Evolutionary conservation across 2,797 vertebrate species (phyloP), one percentile per base, ranked within the genome.

Genomic region (Pagetopsis macropterus): DNA sequence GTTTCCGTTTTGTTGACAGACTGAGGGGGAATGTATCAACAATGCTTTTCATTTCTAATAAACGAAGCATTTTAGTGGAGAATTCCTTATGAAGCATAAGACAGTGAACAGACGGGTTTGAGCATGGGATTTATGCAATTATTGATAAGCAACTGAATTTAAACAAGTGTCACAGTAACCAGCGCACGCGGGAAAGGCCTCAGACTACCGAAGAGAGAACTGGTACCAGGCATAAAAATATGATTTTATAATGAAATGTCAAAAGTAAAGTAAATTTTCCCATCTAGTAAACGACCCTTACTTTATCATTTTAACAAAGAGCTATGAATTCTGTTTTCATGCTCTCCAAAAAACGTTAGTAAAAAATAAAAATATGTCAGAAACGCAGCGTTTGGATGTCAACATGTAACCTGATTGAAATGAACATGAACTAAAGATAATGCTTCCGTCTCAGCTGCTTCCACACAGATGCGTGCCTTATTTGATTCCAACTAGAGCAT

Each of bases 1-100:
- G 64, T 75, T 84, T 61, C 58, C 11, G 68, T 70, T 27, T 27
- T 27, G 58, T 52, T 75, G 44, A 85, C 73, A 71, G 77, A 72
- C 69, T 76, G 64, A 79, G 19, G 70, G 69, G 60, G 69, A 72
- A 68, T 86, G 55, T 82, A 79, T 85, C 69, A 58, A 81, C 72
- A 82, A 59, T 78, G 79, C 65, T 87, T 90, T 90, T 91, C 27
- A 90, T 92, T 94, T 94, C 72, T 89, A 93, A 93, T 93, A 87
- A 86, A 88, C 63, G 49, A 77, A 76, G 82, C 70, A 78, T 46
- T 21, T 59, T 70, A 33, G 15, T 70, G 52, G 33, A 6, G n/a
- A 1, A 15, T 69, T 77, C 80, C 27, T 51, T 58, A 13, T 12
- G 16, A 10, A 31, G 41, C 19, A 23, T 33, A 5, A 12, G 4